Percentiles rank a stretch among this genome's conserved stretches.
Conservation (phyloP, 2,888 invertebrate genomes). For the Lypha dubia region DNA sequence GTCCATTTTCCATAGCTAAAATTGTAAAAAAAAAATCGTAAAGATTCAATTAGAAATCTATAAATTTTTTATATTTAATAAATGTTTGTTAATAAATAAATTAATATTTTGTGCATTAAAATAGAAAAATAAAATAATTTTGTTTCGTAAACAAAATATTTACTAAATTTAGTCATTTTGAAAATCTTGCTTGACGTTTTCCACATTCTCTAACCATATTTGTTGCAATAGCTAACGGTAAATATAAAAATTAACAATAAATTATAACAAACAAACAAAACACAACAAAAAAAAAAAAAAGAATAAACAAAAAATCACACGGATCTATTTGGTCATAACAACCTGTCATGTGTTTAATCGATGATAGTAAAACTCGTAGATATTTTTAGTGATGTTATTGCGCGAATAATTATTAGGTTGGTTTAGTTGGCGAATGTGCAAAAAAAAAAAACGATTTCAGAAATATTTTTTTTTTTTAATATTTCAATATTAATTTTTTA, state of each 20-base stretch:
- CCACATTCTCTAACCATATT: not conserved
- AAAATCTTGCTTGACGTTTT: not conserved
- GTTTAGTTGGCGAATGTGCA: no score
- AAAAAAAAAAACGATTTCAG: no score
- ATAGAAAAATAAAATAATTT: not conserved
- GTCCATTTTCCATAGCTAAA: no score
- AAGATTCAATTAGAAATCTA: no score
- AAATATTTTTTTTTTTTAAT: no score
- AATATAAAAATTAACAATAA: conserved; percentile 17
- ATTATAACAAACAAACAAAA: conserved; percentile 13
- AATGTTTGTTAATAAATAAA: not conserved
- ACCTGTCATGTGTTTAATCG: conserved; percentile 56
- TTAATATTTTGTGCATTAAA: no score
- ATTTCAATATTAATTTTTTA: no score
- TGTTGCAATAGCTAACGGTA: conserved; percentile 24
- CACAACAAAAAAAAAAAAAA: conserved; percentile 6
- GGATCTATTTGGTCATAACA: conserved; percentile 45
- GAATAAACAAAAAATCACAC: conserved; percentile 16
- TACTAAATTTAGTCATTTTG: conserved; percentile 23
- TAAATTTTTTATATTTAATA: no score
- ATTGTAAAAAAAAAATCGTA: no score
- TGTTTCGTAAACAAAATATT: conserved; percentile 6
- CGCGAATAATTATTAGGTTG: no score
- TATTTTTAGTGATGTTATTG: conserved; percentile 4
- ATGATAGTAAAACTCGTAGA: not conserved